Base-by-base conservation (phyloP, 2,797 vertebrate species). In the Zenarchopterus dispar region DNA sequence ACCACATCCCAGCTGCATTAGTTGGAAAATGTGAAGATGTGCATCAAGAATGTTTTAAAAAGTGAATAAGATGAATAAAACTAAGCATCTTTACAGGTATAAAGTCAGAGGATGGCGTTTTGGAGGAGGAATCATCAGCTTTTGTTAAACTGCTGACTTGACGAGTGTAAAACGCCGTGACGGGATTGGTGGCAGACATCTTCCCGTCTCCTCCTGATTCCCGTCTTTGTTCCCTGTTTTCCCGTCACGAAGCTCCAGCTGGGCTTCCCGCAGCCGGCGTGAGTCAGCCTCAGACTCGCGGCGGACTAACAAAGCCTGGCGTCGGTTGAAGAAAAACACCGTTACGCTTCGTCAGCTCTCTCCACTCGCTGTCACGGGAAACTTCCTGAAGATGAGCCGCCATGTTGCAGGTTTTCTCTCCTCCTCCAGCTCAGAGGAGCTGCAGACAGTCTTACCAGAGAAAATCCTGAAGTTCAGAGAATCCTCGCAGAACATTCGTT, bases 321-420 rank as follows among this genome's bases (percentile, higher is more conserved):
- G 24, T 73, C 77, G 70, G 59, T 58, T 45, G 68, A 71, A 71
- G 57, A 22, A 18, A 56, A n/a, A 70, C 68, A 56, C 62, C 69
- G 68, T 76, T 56, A 61, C 62, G 72, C 79, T 78, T 41, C 78
- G 66, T 86, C 75, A 75, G 78, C 81, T 58, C 56, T 76, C 60
- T 69, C 70, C 41, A 6, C 66, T 75, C 62, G 17, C 62, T 48
- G 36, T 54, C 77, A 84, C 85, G 75, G 86, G 84, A 89, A 55
- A 52, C 82, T 81, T 79, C 64, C 70, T 72, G 56, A 70, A 84
- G 81, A 76, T 55, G 39, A 47, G 56, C 86, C 84, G 81, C 82
- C 84, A 84, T 69, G 62, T 74, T 39, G 33, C 24, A 21, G 33
- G 10, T 53, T 5, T 31, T 13, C 51, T 69, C 61, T 56, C 60